These are phyloP conservation scores for Callosobruchus maculatus DNA, from an alignment of 2,888 invertebrate genomes.

Conservation along the genomic window DNA sequence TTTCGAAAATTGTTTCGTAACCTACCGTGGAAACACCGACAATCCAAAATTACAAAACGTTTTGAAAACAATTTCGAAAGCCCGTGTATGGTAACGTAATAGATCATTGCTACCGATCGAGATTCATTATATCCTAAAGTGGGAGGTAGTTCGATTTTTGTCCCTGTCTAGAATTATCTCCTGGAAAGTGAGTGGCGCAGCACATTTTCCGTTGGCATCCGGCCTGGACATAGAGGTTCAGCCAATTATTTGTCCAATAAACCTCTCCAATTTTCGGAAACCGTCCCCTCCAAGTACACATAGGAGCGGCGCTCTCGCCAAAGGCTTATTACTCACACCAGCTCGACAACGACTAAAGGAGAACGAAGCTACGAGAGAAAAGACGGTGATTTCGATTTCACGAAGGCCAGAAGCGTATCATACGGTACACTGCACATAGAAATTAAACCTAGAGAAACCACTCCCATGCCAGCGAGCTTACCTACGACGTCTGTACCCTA, in stretches of 20 bases:
- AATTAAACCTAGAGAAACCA: background rate
- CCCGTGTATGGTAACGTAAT: too few relatives aligned
- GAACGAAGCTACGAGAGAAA: background rate
- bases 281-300: background rate
- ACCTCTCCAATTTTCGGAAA: background rate
- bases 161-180: background rate
- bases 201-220: background rate
- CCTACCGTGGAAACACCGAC: too few relatives aligned
- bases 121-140: too few relatives aligned
- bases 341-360: background rate
- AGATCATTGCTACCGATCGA: too few relatives aligned
- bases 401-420: background rate
- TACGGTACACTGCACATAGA: background rate
- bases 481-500: background rate
- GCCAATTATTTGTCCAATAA: background rate
- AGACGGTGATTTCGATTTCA: background rate
- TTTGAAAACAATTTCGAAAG: too few relatives aligned
- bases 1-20: too few relatives aligned
- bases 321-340: background rate
- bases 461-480: background rate
- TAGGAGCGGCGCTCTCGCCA: background rate
- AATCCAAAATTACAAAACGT: too few relatives aligned
- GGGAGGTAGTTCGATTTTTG: background rate
- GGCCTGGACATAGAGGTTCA: background rate
- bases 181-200: background rate